Evolutionary conservation across 2,113 vertebrate species (phyloP), one percentile per base, ranked within the genome.

Genomic region (Anhinga anhinga): DNA sequence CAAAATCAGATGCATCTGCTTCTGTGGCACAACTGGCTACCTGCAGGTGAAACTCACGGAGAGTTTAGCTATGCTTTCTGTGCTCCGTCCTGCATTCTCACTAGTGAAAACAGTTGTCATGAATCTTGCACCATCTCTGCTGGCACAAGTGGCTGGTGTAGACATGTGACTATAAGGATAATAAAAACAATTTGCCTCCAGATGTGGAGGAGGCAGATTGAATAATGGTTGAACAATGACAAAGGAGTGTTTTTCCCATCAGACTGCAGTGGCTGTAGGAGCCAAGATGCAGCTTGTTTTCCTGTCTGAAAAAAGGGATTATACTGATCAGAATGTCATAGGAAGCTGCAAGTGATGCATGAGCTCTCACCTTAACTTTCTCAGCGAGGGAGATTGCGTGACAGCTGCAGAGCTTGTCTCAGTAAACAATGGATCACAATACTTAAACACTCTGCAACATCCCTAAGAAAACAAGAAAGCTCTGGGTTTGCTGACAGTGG

Each of bases 321-420:
- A 93, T 63, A 73, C 36, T 55, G 74, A 91, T 94, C 81, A 77
- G 73, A 85, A 79, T 94, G 88, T 89, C 59, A 78, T 53, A 94
- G 83, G 70, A 95, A 89, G 70, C 73, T 94, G 70, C 78, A 97
- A 72, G 93, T 96, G 94, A 95, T 92, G 91, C 86, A 89, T 94
- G 91, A 95, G 86, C 91, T 91, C 40, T 89, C 78, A 72, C 61
- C 90, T 91, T 82, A 91, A 96, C 96, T 86, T 89, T 77, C 81
- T 82, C 49, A 53, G 67, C 1, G 13, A 83, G 40, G n/a, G 53
- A 89, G 73, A 91, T 77, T 87, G 49, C 0, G 0, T 92, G 91
- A 89, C 88, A 87, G 86, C 91, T 87, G 58, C 9, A 2, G 77
- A 62, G 66, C 83, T 94, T 89, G 77, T 96, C 81, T 94, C 47